A percentile compares a stretch with the other conserved stretches of the same genome.
These are phyloP conservation scores for Ptychadena robeensis DNA, from an alignment of 2,797 vertebrate species.

Conservation along the genomic window DNA sequence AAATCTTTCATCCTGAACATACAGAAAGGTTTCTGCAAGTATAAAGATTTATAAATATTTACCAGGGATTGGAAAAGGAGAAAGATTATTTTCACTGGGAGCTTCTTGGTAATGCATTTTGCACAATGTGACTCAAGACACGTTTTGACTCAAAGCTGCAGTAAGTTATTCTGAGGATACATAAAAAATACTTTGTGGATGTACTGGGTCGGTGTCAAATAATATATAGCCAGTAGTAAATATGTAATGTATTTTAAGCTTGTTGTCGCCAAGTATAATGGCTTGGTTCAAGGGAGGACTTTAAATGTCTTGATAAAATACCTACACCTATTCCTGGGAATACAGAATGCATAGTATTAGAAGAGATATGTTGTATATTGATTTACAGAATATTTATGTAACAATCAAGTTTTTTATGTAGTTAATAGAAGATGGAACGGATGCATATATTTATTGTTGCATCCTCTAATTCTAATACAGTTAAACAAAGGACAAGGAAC, in stretches of 20 bases:
- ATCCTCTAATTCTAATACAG: not conserved
- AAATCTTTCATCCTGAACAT: constrained; percentile 55
- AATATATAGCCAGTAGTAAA: constrained; percentile 26
- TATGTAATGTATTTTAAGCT: constrained; percentile 11
- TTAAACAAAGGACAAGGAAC: no score
- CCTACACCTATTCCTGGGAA: not conserved
- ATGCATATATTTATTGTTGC: not conserved
- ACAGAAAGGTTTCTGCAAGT: constrained; percentile 19
- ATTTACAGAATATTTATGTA: not conserved
- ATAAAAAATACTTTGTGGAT: constrained; percentile 9
- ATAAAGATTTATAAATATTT: constrained; percentile 56
- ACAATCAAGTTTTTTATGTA: not conserved
- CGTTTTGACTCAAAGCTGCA: constrained; percentile 16
- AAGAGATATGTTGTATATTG: not conserved
- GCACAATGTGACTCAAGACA: constrained; percentile 19
- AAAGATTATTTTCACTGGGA: constrained; percentile 38
- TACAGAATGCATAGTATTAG: not conserved
- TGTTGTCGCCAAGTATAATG: constrained; percentile 23
- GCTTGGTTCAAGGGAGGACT: constrained; percentile 14
- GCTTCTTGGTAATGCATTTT: constrained; percentile 40
- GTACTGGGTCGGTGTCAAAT: constrained; percentile 18
- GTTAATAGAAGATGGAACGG: not conserved
- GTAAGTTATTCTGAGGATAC: constrained; percentile 29
- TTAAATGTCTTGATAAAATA: not conserved
- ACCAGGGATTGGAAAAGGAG: constrained; percentile 35